Percentiles rank a stretch among this genome's conserved stretches.
phyloP scores from a whole-genome alignment of 2,113 vertebrate species.

The Grammomys surdaster region DNA sequence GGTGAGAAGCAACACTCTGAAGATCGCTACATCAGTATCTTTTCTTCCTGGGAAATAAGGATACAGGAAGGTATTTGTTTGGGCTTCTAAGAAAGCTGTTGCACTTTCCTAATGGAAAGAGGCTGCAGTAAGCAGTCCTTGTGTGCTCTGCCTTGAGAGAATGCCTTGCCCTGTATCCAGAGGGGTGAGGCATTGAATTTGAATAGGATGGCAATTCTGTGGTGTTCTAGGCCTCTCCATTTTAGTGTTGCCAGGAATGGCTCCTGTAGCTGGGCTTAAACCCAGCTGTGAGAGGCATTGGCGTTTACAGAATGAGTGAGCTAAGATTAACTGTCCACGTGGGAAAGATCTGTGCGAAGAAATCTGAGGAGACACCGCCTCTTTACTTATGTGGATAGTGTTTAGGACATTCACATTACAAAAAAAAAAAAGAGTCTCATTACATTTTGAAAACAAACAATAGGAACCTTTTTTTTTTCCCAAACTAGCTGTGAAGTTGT shows the following conservation, averaged over 20 bases:
- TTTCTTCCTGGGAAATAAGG: conserved; percentile 59
- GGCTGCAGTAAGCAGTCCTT: conserved; percentile 22
- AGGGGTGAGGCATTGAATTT: conserved; percentile 42
- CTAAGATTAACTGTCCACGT: conserved; percentile 39
- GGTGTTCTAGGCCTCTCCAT: neutral
- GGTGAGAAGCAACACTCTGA: neutral
- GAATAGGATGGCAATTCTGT: conserved; percentile 39
- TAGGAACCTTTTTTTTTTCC: conserved; percentile 60
- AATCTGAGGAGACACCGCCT: conserved; percentile 29
- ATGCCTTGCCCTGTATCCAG: conserved; percentile 8
- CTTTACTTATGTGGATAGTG: conserved; percentile 23
- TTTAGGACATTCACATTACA: conserved; percentile 54
- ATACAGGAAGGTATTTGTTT: conserved; percentile 39
- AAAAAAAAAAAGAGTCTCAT: conserved; percentile 75
- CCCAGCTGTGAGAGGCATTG: neutral
- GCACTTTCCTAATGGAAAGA: conserved; percentile 45
- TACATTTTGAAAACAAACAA: conserved; percentile 76
- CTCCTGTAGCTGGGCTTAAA: conserved; percentile 48
- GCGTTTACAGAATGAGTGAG: conserved; percentile 43
- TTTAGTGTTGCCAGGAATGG: conserved; percentile 13
- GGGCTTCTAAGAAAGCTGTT: conserved; percentile 31
- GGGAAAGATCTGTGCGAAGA: conserved; percentile 25
- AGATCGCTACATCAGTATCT: neutral
- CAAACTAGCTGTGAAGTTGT: conserved; percentile 75
- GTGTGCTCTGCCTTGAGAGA: conserved; percentile 11